Percentiles rank a stretch among this genome's conserved stretches.
Conservation (phyloP, 2,113 vertebrate genomes). For the Plotosus lineatus region DNA sequence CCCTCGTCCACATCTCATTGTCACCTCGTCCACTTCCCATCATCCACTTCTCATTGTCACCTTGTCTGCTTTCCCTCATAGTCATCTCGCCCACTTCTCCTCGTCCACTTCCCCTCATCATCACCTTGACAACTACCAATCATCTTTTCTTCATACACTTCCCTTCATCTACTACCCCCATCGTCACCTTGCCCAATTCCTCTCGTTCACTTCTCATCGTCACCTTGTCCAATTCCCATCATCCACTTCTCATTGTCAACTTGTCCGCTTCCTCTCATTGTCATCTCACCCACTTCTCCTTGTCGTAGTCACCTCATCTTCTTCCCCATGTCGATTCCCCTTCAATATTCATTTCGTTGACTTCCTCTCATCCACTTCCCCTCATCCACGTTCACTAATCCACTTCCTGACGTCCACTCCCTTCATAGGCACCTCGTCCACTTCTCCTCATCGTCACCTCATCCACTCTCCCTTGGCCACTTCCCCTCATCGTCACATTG, state of each 20-base stretch:
- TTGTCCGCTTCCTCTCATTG: background rate
- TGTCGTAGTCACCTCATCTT: no score
- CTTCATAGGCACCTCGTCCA: background rate
- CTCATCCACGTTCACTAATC: background rate
- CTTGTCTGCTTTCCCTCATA: accelerated
- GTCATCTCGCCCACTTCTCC: background rate
- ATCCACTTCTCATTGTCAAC: no score
- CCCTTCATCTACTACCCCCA: background rate
- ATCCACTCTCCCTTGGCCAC: accelerated
- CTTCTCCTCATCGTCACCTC: background rate
- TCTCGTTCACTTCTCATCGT: background rate
- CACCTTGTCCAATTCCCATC: background rate
- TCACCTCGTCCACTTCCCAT: background rate
- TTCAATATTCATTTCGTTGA: no score
- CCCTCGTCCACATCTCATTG: background rate
- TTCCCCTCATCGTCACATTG: background rate
- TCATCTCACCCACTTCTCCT: no score
- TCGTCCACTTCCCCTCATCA: no score
- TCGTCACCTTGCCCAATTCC: background rate
- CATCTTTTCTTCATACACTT: no score
- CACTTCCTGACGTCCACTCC: background rate
- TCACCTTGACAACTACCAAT: background rate
- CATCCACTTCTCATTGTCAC: background rate
- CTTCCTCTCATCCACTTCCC: background rate
- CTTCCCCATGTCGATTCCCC: no score